Evolutionary conservation across 2,113 vertebrate genomes (phyloP), one percentile per base, ranked within the genome.

Genomic region (Narcine bancroftii): DNA sequence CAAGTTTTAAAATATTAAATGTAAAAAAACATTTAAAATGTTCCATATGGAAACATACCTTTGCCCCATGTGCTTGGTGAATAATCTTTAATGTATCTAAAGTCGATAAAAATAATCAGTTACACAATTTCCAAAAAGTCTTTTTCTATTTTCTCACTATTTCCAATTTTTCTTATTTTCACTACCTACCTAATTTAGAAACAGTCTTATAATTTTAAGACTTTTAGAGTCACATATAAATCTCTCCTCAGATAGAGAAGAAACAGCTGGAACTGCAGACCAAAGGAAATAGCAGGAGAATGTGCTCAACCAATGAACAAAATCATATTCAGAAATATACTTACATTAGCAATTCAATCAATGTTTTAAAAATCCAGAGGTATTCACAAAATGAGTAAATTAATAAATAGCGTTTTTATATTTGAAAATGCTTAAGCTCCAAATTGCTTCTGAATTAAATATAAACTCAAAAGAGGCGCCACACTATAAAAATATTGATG

Each of bases 1-100:
- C 15, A 33, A 24, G 71, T 29, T 92, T 60, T 36, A 21, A 87
- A 63, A 39, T 5, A 87, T 33, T 47, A 33, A 83, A 77, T 7
- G 5, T 1, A 42, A 10, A 83, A 50, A 53, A 47, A 79, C 42
- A 24, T 33, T 1, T 4, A 17, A 60, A 60, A 6, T 36, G 13
- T 87, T 36, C 15, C 0, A 19, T 9, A 60, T 87, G 60, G 36
- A 60, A 60, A 92, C 93, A 0, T 95, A 99, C 98, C 98, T 99
- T 99, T 92, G 98, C 96, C 94, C 97, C 97, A 92, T 98, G 97
- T 81, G 98, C 96, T 93, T 99, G 98, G 93, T 99, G 98, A 94
- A 98, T 97, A 92, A 99, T 98, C 95, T 99, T 99, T 95, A 99
- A 96, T 6, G 96, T 98, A 95, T 99, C 98, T 99, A 96, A 93